phyloP scores from a whole-genome alignment of 2,888 invertebrate species.

The Lepidochrysops patricia region DNA sequence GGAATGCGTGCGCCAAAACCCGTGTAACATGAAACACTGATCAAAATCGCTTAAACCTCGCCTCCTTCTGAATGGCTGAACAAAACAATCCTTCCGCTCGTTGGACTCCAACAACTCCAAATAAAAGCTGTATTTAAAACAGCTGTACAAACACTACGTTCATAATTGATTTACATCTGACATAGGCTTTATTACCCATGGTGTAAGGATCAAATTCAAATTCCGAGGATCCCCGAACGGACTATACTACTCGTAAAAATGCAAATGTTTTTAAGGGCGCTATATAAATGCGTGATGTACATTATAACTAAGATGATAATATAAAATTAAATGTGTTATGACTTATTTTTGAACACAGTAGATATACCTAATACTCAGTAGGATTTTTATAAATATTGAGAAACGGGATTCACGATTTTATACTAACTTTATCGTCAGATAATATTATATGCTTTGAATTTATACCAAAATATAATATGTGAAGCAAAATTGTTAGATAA shows the following conservation, averaged over 20 bases:
- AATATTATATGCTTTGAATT: too few species aligned
- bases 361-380: too few species aligned
- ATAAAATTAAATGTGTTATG: neutral
- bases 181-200: too few species aligned
- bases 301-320: neutral
- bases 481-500: too few species aligned
- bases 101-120: slow-evolving; percentile 31
- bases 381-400: neutral
- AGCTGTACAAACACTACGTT: slow-evolving; percentile 10
- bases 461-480: too few species aligned
- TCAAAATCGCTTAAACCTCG: neutral
- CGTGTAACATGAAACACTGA: neutral
- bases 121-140: slow-evolving; percentile 15
- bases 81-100: slow-evolving; percentile 45
- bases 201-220: too few species aligned
- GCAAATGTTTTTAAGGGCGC: slow-evolving; percentile 36
- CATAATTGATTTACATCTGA: too few species aligned
- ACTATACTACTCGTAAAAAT: slow-evolving; percentile 38
- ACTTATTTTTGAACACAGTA: neutral
- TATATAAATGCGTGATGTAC: neutral
- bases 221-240: too few species aligned
- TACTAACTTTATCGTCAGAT: too few species aligned
- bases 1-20: neutral
- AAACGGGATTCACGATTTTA: neutral
- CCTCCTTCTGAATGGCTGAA: slow-evolving; percentile 34